phyloP scores from a whole-genome alignment of 2,113 vertebrate species.

The Atrichornis clamosus region DNA sequence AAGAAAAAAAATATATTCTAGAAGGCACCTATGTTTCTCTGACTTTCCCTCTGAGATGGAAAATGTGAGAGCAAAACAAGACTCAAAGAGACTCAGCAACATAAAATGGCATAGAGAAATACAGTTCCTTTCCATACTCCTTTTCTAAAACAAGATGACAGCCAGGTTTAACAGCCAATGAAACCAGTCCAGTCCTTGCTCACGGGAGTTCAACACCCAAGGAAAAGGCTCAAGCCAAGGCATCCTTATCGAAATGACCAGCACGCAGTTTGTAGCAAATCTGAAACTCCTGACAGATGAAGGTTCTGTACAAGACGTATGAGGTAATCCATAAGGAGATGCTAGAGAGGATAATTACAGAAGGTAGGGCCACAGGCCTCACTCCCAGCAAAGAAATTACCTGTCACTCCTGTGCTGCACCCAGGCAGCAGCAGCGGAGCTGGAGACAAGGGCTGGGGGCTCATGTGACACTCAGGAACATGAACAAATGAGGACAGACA shows the following conservation, averaged over 20 bases:
- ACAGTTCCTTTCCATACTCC: not conserved
- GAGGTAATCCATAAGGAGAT: not conserved
- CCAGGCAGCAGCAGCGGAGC: rapidly evolving
- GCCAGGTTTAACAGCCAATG: not conserved
- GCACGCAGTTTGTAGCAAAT: not conserved
- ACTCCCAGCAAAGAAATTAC: not conserved
- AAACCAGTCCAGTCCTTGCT: not conserved
- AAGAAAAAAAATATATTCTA: not conserved
- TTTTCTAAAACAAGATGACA: not conserved
- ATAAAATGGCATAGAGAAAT: not conserved
- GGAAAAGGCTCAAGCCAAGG: not conserved
- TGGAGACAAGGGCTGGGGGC: not conserved
- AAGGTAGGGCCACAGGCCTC: not conserved
- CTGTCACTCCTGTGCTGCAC: rapidly evolving
- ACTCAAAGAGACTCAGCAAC: not conserved
- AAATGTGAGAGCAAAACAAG: not conserved
- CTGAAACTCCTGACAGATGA: not conserved
- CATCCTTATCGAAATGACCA: not conserved
- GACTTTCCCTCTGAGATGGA: not conserved
- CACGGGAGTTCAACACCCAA: not conserved
- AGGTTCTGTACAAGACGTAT: rapidly evolving
- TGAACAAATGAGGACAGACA: not conserved
- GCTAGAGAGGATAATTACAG: not conserved
- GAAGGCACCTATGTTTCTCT: not conserved
- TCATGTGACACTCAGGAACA: not conserved